Evolutionary conservation across 2,888 invertebrate species (phyloP).

Genomic region (Lysandra coridon): DNA sequence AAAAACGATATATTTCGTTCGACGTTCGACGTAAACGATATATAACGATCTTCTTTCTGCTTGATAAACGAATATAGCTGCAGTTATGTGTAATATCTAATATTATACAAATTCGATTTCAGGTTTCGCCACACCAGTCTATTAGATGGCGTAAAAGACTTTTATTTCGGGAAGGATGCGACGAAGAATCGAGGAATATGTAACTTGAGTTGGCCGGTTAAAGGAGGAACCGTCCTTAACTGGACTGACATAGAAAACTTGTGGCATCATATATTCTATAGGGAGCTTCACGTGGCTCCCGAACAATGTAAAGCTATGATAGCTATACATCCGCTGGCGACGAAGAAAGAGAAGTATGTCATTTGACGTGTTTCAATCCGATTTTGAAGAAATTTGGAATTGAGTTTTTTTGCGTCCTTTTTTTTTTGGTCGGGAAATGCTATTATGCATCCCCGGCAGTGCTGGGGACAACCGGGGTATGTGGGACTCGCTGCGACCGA

Average conservation of each 20-base stretch:
- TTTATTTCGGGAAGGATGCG: conserved; percentile 82
- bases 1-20: too few species aligned
- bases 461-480: too few species aligned
- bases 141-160: conserved; percentile 58
- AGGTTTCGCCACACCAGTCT: conserved; percentile 46
- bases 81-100: not conserved
- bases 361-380: not conserved
- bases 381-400: too few species aligned
- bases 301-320: conserved; percentile 89
- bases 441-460: too few species aligned
- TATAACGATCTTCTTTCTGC: too few species aligned
- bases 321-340: conserved; percentile 90
- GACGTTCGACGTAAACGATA: too few species aligned
- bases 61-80: too few species aligned
- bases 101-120: not conserved
- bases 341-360: conserved; percentile 83
- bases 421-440: too few species aligned
- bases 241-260: conserved; percentile 95
- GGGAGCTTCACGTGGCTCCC: conserved; percentile 88
- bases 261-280: conserved; percentile 93
- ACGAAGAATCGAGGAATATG: conserved; percentile 73
- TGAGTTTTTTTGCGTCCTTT: too few species aligned
- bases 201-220: conserved; percentile 86
- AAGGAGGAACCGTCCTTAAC: conserved; percentile 88
- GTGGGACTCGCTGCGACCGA: too few species aligned